A percentile compares a stretch with the other conserved stretches of the same genome.
Evolutionary conservation across 2,888 invertebrate species (phyloP).

Genomic region (Amblyjoppa fuscipennis): DNA sequence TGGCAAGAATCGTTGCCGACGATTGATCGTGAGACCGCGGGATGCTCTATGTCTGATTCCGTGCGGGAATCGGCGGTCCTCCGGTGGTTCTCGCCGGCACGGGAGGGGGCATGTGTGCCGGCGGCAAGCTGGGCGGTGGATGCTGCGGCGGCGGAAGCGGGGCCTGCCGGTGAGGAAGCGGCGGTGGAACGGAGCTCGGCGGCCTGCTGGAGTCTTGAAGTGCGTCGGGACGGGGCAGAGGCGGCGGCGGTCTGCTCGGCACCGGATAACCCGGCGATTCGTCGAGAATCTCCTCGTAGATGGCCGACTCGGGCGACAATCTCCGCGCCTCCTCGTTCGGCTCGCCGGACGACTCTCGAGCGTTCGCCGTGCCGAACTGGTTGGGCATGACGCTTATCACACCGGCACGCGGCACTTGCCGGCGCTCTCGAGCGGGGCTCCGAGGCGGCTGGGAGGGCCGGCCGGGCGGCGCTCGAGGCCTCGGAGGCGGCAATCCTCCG

Average conservation of each 20-base stretch:
- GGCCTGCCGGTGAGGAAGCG: slow-evolving; percentile 81
- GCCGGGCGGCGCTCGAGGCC: slow-evolving; percentile 85
- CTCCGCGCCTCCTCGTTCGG: slow-evolving; percentile 73
- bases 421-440: slow-evolving; percentile 79
- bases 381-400: slow-evolving; percentile 82
- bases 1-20: background rate
- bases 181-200: slow-evolving; percentile 80
- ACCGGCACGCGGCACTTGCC: slow-evolving; percentile 79
- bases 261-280: slow-evolving; percentile 80
- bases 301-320: slow-evolving; percentile 81
- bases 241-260: slow-evolving; percentile 83
- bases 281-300: slow-evolving; percentile 84
- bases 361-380: slow-evolving; percentile 73
- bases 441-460: slow-evolving; percentile 81
- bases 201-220: slow-evolving; percentile 74
- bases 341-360: slow-evolving; percentile 41
- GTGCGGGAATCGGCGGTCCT: slow-evolving; percentile 90
- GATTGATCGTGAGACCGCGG: slow-evolving; percentile 32
- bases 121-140: slow-evolving; percentile 84
- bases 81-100: slow-evolving; percentile 88
- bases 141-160: slow-evolving; percentile 81
- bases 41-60: slow-evolving; percentile 81
- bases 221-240: slow-evolving; percentile 79
- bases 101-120: slow-evolving; percentile 86
- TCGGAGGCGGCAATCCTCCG: slow-evolving; percentile 86